A percentile compares a stretch with the other conserved stretches of the same genome.
These are phyloP conservation scores for Malacoraja senta DNA, from an alignment of 2,797 vertebrate genomes.

Conservation along the genomic window DNA sequence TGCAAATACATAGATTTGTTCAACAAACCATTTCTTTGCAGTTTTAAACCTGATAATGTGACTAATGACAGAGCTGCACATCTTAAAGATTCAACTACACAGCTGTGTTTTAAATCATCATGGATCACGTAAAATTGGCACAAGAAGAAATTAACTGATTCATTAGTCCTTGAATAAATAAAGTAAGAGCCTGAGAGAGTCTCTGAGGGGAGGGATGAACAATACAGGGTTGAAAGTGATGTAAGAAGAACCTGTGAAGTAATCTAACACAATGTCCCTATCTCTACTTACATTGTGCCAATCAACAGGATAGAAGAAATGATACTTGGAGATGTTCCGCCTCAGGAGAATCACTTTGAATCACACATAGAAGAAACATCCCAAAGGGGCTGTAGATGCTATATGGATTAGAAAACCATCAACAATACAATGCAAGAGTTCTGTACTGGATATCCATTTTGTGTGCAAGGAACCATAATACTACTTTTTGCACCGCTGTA, in stretches of 20 bases:
- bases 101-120: too few relatives aligned
- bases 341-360: neutral
- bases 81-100: too few relatives aligned
- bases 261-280: neutral
- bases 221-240: neutral
- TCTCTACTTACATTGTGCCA: neutral
- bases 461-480: neutral
- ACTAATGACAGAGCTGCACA: neutral
- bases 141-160: neutral
- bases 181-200: neutral
- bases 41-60: neutral
- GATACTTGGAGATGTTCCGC: neutral
- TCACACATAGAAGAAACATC: neutral
- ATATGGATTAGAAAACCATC: neutral
- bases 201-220: neutral
- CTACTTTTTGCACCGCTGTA: neutral
- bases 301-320: constrained; percentile 8
- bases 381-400: neutral
- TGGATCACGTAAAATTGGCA: neutral
- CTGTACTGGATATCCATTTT: neutral
- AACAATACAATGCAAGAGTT: constrained; percentile 18
- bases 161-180: neutral
- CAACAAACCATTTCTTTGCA: neutral
- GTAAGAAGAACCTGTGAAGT: neutral
- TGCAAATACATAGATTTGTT: neutral